Evolutionary conservation across 2,113 vertebrate genomes (phyloP).

Genomic region (Austrofundulus limnaeus): DNA sequence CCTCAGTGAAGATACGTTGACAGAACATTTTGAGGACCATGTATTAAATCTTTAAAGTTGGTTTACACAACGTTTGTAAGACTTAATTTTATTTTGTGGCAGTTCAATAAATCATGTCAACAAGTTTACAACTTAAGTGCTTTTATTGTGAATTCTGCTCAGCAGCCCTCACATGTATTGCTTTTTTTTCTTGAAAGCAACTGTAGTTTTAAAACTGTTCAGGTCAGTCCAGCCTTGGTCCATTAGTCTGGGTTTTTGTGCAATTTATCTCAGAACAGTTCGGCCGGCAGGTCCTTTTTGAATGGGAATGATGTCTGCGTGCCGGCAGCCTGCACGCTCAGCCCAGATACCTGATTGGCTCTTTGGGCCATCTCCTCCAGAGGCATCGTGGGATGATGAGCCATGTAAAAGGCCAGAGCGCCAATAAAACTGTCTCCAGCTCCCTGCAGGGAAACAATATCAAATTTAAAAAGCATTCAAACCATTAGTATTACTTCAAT

Average conservation of each 20-base stretch:
- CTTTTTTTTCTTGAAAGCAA: not conserved
- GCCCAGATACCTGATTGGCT: constrained; percentile 85
- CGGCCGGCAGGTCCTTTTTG: constrained; percentile 82
- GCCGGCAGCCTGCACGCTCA: constrained; percentile 86
- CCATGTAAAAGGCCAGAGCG: constrained; percentile 91
- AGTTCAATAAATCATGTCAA: constrained; percentile 6
- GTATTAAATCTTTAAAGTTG: not conserved
- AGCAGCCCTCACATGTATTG: not conserved
- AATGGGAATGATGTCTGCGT: constrained; percentile 90
- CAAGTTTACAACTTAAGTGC: not conserved
- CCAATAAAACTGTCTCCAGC: constrained; percentile 97
- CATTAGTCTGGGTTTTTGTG: not conserved
- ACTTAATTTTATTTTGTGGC: not conserved
- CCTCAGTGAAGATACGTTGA: not conserved
- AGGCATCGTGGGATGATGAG: constrained; percentile 83
- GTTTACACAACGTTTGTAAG: constrained; percentile 1
- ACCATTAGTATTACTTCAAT: too few species aligned
- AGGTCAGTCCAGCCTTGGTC: not conserved
- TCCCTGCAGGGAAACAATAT: constrained; percentile 80
- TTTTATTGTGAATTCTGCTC: not conserved
- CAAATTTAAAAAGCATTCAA: too few species aligned
- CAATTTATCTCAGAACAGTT: constrained; percentile 77
- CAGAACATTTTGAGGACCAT: not conserved
- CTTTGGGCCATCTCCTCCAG: constrained; percentile 90
- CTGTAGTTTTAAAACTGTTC: not conserved